Conservation (phyloP, 2,113 vertebrate genomes). For the Cebus imitator region DNA sequence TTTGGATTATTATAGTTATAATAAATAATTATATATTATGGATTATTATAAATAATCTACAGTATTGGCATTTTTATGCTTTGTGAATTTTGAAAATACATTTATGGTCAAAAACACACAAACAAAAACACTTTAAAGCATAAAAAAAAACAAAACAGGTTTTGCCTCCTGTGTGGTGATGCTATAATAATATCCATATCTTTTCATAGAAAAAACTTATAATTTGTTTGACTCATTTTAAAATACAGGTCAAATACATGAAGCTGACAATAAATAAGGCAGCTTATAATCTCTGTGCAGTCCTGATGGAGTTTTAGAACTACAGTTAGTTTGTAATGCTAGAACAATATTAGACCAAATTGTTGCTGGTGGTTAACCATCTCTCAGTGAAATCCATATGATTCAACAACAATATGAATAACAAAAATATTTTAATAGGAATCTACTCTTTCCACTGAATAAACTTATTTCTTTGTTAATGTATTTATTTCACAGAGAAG, state of each 20-base stretch:
- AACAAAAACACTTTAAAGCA: background rate
- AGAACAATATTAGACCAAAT: background rate
- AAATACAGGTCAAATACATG: background rate
- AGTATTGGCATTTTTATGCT: conserved; percentile 26
- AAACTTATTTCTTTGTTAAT: background rate
- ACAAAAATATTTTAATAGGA: background rate
- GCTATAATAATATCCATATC: background rate
- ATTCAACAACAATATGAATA: background rate
- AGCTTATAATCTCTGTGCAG: background rate
- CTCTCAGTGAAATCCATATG: background rate
- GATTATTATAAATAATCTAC: background rate
- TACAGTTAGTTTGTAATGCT: background rate
- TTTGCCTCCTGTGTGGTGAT: conserved; percentile 3
- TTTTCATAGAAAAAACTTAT: background rate
- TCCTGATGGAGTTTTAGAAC: background rate
- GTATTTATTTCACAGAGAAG: background rate
- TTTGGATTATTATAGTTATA: background rate
- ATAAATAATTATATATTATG: no score
- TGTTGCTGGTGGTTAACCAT: background rate
- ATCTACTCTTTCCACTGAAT: background rate
- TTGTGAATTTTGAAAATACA: conserved; percentile 60
- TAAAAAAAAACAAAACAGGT: background rate
- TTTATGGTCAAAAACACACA: background rate
- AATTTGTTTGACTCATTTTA: background rate
- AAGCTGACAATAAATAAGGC: background rate